phyloP scores from a whole-genome alignment of 2,113 vertebrate species.

The Oryzias woworae region DNA sequence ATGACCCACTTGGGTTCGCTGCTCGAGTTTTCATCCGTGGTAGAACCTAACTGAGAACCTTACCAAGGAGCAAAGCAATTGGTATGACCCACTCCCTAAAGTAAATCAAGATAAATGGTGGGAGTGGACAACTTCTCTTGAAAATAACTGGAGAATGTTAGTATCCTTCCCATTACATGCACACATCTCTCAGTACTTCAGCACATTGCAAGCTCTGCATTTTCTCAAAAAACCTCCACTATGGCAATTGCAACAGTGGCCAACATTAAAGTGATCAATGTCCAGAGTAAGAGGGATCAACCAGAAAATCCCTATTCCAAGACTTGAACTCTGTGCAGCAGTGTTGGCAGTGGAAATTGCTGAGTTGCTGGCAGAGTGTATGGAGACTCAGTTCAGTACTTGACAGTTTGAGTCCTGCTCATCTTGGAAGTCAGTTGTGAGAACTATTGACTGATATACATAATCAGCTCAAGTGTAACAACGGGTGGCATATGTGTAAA shows the following conservation, averaged over 20 bases:
- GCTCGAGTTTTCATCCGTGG: neutral
- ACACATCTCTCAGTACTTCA: neutral
- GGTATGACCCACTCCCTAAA: neutral
- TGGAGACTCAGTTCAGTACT: neutral
- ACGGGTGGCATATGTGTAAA: conserved; percentile 32
- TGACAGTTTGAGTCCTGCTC: conserved; percentile 2
- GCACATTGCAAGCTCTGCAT: neutral
- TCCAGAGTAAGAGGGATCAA: neutral
- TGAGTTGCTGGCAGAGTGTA: neutral
- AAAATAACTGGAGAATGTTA: neutral
- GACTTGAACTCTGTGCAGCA: neutral
- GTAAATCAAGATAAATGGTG: neutral
- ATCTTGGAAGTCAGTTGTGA: conserved; percentile 17
- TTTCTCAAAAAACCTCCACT: neutral
- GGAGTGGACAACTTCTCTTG: neutral
- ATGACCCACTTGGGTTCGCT: neutral
- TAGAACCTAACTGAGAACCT: neutral
- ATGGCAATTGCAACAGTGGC: conserved; percentile 13
- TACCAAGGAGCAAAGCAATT: neutral
- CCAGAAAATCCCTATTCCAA: neutral
- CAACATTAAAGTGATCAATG: conserved; percentile 6
- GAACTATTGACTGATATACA: conserved; percentile 20
- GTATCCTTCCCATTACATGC: neutral
- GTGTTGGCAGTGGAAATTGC: neutral
- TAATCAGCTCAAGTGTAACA: neutral